phyloP scores from a whole-genome alignment of 2,113 vertebrate species.

The Gasterosteus aculeatus region DNA sequence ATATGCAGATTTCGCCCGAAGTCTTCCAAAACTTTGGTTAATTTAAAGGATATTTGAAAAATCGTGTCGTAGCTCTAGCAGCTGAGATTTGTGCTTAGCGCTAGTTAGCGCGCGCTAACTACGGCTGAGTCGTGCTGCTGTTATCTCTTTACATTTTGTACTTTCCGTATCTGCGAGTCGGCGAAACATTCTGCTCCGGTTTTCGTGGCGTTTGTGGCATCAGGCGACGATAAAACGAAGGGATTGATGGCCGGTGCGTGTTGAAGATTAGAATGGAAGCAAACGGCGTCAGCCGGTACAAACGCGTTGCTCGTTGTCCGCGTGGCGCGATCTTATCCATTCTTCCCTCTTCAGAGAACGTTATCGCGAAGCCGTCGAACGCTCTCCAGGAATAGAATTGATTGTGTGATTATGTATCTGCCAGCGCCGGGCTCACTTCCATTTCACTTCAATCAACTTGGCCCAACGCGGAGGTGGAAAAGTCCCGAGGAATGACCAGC shows the following conservation, averaged over 20 bases:
- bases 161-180: neutral
- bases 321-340: conserved; percentile 29
- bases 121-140: neutral
- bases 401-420: conserved; percentile 51
- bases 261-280: conserved; percentile 17
- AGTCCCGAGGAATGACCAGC: conserved; percentile 27
- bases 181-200: neutral
- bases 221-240: conserved; percentile 6
- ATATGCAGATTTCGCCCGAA: no score
- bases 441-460: conserved; percentile 52
- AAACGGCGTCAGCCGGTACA: neutral
- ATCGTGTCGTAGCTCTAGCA: neutral
- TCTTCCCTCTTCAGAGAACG: conserved; percentile 36
- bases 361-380: conserved; percentile 53
- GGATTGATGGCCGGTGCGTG: conserved; percentile 24
- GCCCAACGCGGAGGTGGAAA: conserved; percentile 41
- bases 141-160: neutral
- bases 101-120: neutral
- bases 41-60: neutral
- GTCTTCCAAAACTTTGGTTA: no score
- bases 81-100: neutral
- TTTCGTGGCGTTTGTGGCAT: neutral
- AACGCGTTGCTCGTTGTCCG: conserved; percentile 18
- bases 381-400: conserved; percentile 53
- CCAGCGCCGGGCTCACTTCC: conserved; percentile 39